phyloP scores from a whole-genome alignment of 2,888 invertebrate species.

The Sussaba pulchella region DNA sequence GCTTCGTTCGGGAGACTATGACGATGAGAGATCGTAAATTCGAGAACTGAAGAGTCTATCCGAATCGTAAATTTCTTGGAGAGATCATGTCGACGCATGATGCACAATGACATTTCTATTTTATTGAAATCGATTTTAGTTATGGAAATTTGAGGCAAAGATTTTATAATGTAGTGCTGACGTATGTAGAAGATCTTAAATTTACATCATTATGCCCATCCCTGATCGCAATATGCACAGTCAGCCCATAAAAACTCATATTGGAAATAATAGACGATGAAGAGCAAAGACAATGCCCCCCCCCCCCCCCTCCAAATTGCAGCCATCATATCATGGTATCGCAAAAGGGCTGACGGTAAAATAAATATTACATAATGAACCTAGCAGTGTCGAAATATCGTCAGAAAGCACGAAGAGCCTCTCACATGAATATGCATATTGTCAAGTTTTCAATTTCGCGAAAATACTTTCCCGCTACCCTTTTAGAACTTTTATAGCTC shows the following conservation, averaged over 20 bases:
- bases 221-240: too few relatives aligned
- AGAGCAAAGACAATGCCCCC: too few relatives aligned
- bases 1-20: conserved; percentile 75
- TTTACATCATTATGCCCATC: too few relatives aligned
- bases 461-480: conserved; percentile 79
- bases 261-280: too few relatives aligned
- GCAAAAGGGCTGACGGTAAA: conserved; percentile 75
- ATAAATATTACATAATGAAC: conserved; percentile 79
- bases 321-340: too few relatives aligned
- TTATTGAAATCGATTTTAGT: conserved; percentile 24
- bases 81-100: conserved; percentile 38
- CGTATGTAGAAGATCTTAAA: too few relatives aligned
- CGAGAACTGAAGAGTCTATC: conserved; percentile 75
- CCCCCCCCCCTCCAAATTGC: too few relatives aligned
- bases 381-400: conserved; percentile 53
- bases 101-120: conserved; percentile 46
- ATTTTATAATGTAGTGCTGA: background rate
- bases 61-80: conserved; percentile 78
- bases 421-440: conserved; percentile 82
- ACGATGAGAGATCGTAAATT: conserved; percentile 79
- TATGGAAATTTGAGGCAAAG: background rate
- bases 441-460: conserved; percentile 82
- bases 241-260: too few relatives aligned
- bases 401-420: conserved; percentile 50
- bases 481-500: conserved; percentile 81